Conservation (phyloP, 1,140 invertebrate genomes). For the Whitmania pigra region DNA sequence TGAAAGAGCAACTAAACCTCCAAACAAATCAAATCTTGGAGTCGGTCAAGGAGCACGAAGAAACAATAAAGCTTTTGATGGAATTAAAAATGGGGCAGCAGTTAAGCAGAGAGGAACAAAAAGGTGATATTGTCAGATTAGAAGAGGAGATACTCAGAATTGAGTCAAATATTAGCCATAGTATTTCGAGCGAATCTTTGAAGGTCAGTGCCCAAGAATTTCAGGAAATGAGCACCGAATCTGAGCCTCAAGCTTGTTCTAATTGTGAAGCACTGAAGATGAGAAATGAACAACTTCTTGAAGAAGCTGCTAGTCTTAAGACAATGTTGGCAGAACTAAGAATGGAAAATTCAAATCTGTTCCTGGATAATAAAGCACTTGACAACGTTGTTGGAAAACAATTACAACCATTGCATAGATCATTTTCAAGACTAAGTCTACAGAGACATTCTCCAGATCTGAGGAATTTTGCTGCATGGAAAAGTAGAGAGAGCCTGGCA, state of each 20-base stretch:
- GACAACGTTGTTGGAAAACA: background rate
- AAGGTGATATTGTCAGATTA: constrained; percentile 9
- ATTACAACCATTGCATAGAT: background rate
- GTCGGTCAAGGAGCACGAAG: constrained; percentile 22
- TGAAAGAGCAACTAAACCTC: constrained; percentile 9
- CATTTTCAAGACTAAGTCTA: constrained; percentile 10
- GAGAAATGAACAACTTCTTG: background rate
- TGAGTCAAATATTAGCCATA: constrained; percentile 17
- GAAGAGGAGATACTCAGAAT: constrained; percentile 17
- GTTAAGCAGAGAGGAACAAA: constrained; percentile 15
- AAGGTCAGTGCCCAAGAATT: background rate
- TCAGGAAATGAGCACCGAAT: background rate
- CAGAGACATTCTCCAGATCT: constrained; percentile 9
- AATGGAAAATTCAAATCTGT: background rate
- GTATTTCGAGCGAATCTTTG: background rate
- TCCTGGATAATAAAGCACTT: background rate
- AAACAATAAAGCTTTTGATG: constrained; percentile 18
- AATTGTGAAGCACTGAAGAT: background rate
- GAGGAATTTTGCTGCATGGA: background rate
- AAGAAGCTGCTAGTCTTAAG: background rate
- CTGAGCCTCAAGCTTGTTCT: background rate
- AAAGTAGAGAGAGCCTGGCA: background rate
- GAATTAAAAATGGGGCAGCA: constrained; percentile 18
- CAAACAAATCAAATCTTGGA: constrained; percentile 15
- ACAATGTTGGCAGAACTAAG: background rate